phyloP scores from a whole-genome alignment of 2,113 vertebrate species.

The Okapia johnstoni region DNA sequence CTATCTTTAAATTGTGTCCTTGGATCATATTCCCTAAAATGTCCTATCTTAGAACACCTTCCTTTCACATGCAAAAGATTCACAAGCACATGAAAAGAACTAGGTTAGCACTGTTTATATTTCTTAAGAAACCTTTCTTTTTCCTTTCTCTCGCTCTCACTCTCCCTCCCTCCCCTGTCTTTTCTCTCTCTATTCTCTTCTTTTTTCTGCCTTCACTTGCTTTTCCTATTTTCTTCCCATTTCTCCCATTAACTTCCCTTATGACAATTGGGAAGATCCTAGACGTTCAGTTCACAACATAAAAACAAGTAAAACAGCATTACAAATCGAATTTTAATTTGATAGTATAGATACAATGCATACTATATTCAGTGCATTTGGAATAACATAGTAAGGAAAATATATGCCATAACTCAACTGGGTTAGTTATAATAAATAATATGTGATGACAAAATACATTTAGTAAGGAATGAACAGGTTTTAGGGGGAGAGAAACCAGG shows the following conservation, averaged over 20 bases:
- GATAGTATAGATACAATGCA: neutral
- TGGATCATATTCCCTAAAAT: neutral
- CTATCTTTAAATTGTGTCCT: neutral
- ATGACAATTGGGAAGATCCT: neutral
- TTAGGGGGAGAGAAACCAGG: neutral
- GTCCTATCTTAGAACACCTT: neutral
- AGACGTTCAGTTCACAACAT: slow-evolving; percentile 1
- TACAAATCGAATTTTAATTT: neutral
- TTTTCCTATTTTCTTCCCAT: neutral
- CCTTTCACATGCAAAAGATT: neutral
- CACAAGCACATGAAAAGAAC: neutral
- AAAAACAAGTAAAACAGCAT: neutral
- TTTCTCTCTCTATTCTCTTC: neutral
- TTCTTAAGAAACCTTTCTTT: neutral
- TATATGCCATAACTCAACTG: neutral
- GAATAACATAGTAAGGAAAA: neutral
- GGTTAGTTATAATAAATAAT: neutral
- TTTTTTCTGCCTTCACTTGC: neutral
- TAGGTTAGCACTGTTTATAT: neutral
- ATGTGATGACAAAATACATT: neutral
- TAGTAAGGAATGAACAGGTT: neutral
- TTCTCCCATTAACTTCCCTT: neutral
- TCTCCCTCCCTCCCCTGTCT: neutral
- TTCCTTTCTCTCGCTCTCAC: neutral
- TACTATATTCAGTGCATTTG: neutral